Percentiles rank a stretch among this genome's conserved stretches.
phyloP scores from a whole-genome alignment of 2,797 vertebrate species.

The Hafferia zeledoni region DNA sequence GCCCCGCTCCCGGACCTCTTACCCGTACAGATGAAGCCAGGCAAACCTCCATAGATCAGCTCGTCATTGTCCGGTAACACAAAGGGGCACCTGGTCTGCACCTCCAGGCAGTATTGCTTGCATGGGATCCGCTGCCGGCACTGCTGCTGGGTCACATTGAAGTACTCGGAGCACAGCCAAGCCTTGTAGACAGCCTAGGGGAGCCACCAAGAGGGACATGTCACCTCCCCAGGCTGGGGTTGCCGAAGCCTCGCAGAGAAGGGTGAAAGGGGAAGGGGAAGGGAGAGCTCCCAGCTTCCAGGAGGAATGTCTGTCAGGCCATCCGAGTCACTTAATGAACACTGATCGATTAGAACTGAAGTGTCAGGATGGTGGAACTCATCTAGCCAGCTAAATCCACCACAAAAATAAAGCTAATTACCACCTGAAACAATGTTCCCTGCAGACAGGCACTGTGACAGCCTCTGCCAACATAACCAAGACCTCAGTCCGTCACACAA shows the following conservation, averaged over 20 bases:
- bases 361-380: background rate
- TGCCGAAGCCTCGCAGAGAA: background rate
- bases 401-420: background rate
- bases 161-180: constrained; percentile 89
- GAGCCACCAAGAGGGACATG: background rate
- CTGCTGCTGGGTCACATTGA: constrained; percentile 86
- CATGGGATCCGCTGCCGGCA: constrained; percentile 86
- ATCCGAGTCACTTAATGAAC: fast-evolving
- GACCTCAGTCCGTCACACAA: fast-evolving
- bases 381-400: background rate
- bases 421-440: background rate
- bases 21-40: constrained; percentile 90
- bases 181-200: constrained; percentile 87
- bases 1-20: constrained; percentile 27
- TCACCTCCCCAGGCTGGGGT: background rate
- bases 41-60: constrained; percentile 87
- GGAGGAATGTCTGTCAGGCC: background rate
- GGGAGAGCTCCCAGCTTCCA: background rate
- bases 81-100: constrained; percentile 88
- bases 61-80: constrained; percentile 88
- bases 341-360: fast-evolving
- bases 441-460: background rate
- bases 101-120: constrained; percentile 89
- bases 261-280: background rate
- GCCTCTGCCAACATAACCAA: background rate